phyloP scores from a whole-genome alignment of 2,888 invertebrate genomes.

The Bimastos eiseni region DNA sequence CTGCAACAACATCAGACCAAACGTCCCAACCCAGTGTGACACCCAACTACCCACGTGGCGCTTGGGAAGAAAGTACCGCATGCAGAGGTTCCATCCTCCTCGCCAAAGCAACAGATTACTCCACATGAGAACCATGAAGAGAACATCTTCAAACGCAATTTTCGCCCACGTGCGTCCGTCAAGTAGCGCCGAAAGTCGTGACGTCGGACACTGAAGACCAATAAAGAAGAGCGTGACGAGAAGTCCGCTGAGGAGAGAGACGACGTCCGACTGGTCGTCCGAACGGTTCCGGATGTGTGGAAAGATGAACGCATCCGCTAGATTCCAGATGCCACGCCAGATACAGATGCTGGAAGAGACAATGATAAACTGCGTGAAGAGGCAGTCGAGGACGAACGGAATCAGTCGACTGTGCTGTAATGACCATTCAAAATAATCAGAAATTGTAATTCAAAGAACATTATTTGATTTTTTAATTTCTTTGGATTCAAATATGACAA shows the following conservation, averaged over 20 bases:
- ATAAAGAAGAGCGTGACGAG: slow-evolving; percentile 34
- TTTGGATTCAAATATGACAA: too few relatives aligned
- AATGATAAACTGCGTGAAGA: slow-evolving; percentile 45
- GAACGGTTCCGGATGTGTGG: slow-evolving; percentile 25
- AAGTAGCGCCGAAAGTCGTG: slow-evolving; percentile 33
- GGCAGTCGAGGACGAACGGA: slow-evolving; percentile 40
- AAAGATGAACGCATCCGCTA: slow-evolving; percentile 42
- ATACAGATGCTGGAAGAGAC: slow-evolving; percentile 40
- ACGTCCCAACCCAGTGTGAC: slow-evolving; percentile 43
- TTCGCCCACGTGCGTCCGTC: slow-evolving; percentile 35
- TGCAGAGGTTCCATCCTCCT: slow-evolving; percentile 45
- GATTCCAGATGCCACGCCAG: slow-evolving; percentile 47
- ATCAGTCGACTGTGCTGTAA: slow-evolving; percentile 37
- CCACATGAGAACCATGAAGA: slow-evolving; percentile 43
- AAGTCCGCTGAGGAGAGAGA: slow-evolving; percentile 40
- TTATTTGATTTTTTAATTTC: too few relatives aligned
- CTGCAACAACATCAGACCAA: slow-evolving; percentile 42
- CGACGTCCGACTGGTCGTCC: slow-evolving; percentile 38
- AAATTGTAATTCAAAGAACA: not conserved
- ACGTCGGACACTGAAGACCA: slow-evolving; percentile 34
- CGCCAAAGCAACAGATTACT: slow-evolving; percentile 45
- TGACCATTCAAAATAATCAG: not conserved
- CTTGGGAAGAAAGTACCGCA: slow-evolving; percentile 42
- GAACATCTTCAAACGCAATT: slow-evolving; percentile 42
- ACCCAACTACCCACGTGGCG: slow-evolving; percentile 43